Evolutionary conservation across 37 sponge, comb jelly and placozoan genomes (phyloP).

Genomic region (Amphimedon queenslandica): DNA sequence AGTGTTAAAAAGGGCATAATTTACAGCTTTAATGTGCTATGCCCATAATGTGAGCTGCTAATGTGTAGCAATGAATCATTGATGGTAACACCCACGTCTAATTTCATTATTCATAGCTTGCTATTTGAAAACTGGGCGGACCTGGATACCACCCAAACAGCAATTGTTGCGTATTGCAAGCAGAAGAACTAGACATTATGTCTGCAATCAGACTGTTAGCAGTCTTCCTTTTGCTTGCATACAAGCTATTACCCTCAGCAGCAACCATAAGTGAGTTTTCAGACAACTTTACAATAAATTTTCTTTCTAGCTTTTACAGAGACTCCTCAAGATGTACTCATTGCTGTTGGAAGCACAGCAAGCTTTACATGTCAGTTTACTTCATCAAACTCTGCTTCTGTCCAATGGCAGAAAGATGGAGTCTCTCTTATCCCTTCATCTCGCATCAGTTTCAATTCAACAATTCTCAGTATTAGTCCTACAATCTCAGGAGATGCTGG

Average conservation of each 20-base stretch:
- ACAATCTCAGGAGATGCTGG: constrained; percentile 38
- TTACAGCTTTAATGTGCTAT: too few relatives aligned
- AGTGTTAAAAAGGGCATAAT: too few relatives aligned
- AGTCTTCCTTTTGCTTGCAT: not conserved
- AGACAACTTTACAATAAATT: not conserved
- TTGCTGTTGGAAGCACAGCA: constrained; percentile 43
- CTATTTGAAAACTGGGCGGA: too few relatives aligned
- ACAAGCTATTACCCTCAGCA: not conserved
- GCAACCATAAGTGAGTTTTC: not conserved
- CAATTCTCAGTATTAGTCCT: constrained; percentile 33
- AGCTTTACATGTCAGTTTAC: constrained; percentile 43
- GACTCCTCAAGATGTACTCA: constrained; percentile 24
- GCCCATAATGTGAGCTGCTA: too few relatives aligned
- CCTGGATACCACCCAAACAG: too few relatives aligned
- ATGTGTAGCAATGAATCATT: too few relatives aligned
- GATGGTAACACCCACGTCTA: too few relatives aligned
- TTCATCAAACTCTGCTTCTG: constrained; percentile 24
- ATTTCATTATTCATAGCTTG: too few relatives aligned
- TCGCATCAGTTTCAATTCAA: constrained; percentile 17
- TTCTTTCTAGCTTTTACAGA: constrained; percentile 21
- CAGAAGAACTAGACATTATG: too few relatives aligned
- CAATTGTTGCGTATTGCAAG: too few relatives aligned
- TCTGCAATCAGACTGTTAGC: not conserved
- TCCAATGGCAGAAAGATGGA: constrained; percentile 36
- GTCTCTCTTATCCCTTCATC: constrained; percentile 12